Base-by-base conservation (phyloP, 92 coral and sea anemone genomes). In the Pocillopora grandis region DNA sequence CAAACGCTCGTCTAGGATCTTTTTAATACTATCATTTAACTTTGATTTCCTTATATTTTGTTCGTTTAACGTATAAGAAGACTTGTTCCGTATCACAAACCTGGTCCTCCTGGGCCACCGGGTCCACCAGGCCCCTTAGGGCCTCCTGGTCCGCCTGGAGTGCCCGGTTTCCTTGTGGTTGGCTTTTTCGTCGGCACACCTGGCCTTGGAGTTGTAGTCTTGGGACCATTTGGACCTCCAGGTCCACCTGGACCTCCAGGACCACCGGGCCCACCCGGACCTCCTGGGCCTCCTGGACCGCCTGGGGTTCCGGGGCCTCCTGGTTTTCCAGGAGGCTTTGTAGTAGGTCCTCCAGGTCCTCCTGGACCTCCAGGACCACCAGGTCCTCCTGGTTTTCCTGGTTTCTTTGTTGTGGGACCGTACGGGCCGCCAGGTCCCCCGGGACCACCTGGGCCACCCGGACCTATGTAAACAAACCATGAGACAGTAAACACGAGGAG, bases 221-320 rank as follows among this genome's bases (percentile, higher is more conserved):
- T 69, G 58, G 97, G 97, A 17, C 98, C 98, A 2, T 86, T 87
- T 13, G 95, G 95, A 0, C 95, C 94, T 36, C 96, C 98, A 14
- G 96, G 98, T 33, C 98, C 98, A n/a, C 94, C 93, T 21, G 98
- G 95, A 9, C 95, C 94, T 60, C 94, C 95, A 1, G 98, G 94
- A 0, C 96, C 96, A 9, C 95, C 90, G 10, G 97, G 98, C 0
- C 93, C 95, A 1, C 92, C 92, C 0, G 96, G 96, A 42, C 90
- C 95, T 23, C 93, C 96, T 10, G 98, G 96, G 20, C 96, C 90
- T 36, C 92, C 98, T 2, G 98, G 98, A 19, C 90, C 90, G 56
- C 93, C 92, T 15, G 90, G 92, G 1, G 86, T 87, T 18, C 93
- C 91, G 1, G 98, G 98, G 3, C 94, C 96, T 5, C 98, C 95